Evolutionary conservation across 2,113 vertebrate species (phyloP), one percentile per base, ranked within the genome.

Genomic region (Otocyon megalotis): DNA sequence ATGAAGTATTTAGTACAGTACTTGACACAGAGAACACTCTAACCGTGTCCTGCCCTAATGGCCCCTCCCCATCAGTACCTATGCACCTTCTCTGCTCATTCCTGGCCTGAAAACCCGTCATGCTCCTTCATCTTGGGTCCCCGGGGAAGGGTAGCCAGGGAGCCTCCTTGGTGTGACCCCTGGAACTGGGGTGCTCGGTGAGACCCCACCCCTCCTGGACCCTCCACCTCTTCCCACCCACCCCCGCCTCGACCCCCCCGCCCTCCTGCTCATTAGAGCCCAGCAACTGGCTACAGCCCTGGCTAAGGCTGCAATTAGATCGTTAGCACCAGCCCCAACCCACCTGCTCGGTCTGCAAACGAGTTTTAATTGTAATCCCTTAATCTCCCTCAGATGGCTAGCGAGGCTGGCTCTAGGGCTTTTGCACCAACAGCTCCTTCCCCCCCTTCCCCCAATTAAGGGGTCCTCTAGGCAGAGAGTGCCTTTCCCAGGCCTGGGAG

Each of bases 231-330:
- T 91, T 97, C 97, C 96, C 96, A 94, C 85, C 56, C 63, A 37
- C 53, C 53, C 91, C 97, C 95, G 53, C 96, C 69, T 10, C 16
- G 30, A 93, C 91, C 88, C 94, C 94, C 92, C 94, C 96, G 93
- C 96, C 95, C 97, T 97, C 87, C 6, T 43, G 96, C 98, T 98
- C 98, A 98, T 98, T 97, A 98, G 13, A 79, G 65, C 93, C 88
- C 79, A 0, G 72, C 80, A 84, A 90, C 80, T 7, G 67, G 87
- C 37, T 32, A 30, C 71, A 82, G 82, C 85, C 50, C 87, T 13
- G n/a, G 62, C 24, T 30, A 94, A 96, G 90, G 89, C 94, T 58
- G 81, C 97, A 97, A 97, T 98, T 96, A 97, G 97, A 97, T 97
- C 88, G 5, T 96, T 97, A 98, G 92, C 97, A 85, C 91, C 93